Conservation (phyloP, 37 sponge, comb jelly and placozoan species). For the Agelas oroides region DNA sequence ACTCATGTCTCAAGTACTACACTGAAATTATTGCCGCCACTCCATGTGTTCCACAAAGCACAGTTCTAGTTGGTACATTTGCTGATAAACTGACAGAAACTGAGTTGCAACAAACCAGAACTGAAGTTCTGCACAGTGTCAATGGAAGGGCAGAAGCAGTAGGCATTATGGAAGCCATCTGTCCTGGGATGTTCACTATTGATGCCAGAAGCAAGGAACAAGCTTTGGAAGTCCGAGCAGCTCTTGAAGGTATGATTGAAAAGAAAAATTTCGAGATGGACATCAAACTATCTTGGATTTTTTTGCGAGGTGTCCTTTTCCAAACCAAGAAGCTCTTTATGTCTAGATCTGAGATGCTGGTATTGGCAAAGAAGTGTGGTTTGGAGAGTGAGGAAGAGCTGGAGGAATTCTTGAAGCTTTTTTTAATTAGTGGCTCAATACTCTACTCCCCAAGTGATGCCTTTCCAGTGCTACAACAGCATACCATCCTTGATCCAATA, state of each 20-base stretch:
- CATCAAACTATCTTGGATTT: not conserved
- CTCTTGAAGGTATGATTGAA: no score
- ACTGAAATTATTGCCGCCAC: not conserved
- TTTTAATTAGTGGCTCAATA: conserved; percentile 5
- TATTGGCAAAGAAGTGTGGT: not conserved
- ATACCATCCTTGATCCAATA: not conserved
- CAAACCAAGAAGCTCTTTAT: conserved; percentile 11
- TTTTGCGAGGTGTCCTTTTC: not conserved
- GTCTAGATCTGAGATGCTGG: not conserved
- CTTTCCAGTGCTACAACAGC: not conserved
- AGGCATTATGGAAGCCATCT: no score
- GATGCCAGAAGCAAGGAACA: no score
- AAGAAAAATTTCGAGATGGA: not conserved
- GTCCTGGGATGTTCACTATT: no score
- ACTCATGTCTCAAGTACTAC: not conserved
- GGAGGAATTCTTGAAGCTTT: not conserved
- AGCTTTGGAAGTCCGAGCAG: no score
- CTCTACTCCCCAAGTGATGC: not conserved
- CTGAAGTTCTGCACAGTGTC: no score
- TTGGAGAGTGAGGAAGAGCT: not conserved
- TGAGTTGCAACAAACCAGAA: no score
- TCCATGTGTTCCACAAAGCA: no score
- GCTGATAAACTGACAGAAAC: no score
- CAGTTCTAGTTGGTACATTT: not conserved
- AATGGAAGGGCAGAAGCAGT: no score